phyloP scores from a whole-genome alignment of 92 coral and sea anemone species.

The Heliopora coerulea region DNA sequence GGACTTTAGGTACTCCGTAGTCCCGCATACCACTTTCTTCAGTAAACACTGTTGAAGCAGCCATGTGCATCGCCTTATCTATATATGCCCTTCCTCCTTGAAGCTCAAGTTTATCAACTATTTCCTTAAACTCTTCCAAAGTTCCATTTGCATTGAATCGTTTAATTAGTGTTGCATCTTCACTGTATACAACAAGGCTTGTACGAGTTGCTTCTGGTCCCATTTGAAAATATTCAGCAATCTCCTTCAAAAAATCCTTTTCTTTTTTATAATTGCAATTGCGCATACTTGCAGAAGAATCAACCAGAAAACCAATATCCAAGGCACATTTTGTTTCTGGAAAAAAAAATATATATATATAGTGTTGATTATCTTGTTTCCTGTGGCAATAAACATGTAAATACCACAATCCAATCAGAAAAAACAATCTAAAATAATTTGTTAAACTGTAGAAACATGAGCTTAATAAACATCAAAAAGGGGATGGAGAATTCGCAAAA shows the following conservation, averaged over 20 bases:
- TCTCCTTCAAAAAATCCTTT: slow-evolving; percentile 62
- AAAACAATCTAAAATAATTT: too few species aligned
- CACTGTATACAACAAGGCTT: slow-evolving; percentile 67
- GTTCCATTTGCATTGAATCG: slow-evolving; percentile 59
- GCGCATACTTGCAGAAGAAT: slow-evolving; percentile 76
- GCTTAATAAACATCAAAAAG: too few species aligned
- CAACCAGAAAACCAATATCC: slow-evolving; percentile 78
- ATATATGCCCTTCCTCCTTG: slow-evolving; percentile 67
- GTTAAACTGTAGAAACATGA: too few species aligned
- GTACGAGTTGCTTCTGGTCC: slow-evolving; percentile 41
- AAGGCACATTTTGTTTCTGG: slow-evolving; percentile 33
- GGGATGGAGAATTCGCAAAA: too few species aligned
- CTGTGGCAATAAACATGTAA: too few species aligned
- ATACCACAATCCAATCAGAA: too few species aligned
- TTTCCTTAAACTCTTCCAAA: slow-evolving; percentile 41
- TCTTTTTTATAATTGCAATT: slow-evolving; percentile 57
- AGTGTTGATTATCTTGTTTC: too few species aligned
- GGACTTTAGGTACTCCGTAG: slow-evolving; percentile 7
- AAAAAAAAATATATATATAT: neutral
- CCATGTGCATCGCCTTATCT: slow-evolving; percentile 45
- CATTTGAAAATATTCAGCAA: slow-evolving; percentile 55
- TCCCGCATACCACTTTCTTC: slow-evolving; percentile 21
- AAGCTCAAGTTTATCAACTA: slow-evolving; percentile 62
- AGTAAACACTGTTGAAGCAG: slow-evolving; percentile 25
- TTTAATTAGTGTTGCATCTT: slow-evolving; percentile 47